phyloP scores from a whole-genome alignment of 37 sponge, comb jelly and placozoan genomes.

The Oopsacas minuta region DNA sequence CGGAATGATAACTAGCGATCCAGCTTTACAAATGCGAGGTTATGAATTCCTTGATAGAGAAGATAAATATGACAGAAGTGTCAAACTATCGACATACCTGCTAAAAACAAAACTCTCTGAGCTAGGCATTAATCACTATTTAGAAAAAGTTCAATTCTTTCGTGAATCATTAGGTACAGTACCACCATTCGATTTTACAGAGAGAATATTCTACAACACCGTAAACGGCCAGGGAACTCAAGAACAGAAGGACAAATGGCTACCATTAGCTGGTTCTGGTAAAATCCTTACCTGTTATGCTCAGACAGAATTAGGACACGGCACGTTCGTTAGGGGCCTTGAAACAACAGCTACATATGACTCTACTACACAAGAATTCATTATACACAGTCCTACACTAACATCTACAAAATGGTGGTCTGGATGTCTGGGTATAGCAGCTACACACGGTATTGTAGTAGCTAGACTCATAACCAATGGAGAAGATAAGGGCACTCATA shows the following conservation, averaged over 20 bases:
- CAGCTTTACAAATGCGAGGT: not conserved
- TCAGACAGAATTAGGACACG: slow-evolving; percentile 88
- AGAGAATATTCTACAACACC: not conserved
- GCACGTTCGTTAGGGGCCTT: slow-evolving; percentile 65
- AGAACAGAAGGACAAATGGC: slow-evolving; percentile 68
- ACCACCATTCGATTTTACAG: not conserved
- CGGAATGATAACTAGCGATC: not conserved
- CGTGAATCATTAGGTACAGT: not conserved
- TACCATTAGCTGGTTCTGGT: slow-evolving; percentile 40
- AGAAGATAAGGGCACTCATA: slow-evolving; percentile 51
- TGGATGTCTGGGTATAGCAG: slow-evolving; percentile 49
- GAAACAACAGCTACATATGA: slow-evolving; percentile 82
- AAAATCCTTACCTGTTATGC: slow-evolving; percentile 76
- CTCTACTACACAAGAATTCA: slow-evolving; percentile 52
- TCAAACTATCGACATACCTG: not conserved
- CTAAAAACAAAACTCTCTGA: not conserved
- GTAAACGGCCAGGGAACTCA: slow-evolving; percentile 55
- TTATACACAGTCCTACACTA: slow-evolving; percentile 62
- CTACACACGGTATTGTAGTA: slow-evolving; percentile 62
- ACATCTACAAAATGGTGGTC: slow-evolving; percentile 88
- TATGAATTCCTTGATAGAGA: not conserved
- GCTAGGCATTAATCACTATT: not conserved
- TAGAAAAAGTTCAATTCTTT: not conserved
- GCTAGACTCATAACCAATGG: slow-evolving; percentile 65
- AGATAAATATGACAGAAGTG: not conserved